Evolutionary conservation across 23 tunicate species (phyloP), one percentile per base, ranked within the genome.

Genomic region (Trididemnum nubilum): DNA sequence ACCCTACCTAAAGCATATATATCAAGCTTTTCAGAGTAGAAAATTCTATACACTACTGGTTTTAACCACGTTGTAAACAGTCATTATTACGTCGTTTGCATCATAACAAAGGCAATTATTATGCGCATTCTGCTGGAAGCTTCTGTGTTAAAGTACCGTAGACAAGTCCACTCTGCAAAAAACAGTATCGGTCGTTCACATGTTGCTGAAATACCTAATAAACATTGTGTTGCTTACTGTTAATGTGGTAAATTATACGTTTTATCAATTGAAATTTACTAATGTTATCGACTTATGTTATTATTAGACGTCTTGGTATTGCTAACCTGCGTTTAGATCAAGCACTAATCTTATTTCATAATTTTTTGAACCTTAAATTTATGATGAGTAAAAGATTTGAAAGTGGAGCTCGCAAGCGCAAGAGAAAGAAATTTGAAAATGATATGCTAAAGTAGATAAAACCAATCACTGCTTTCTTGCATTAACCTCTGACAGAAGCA

Each of bases 351-450:
- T n/a, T n/a, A n/a, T n/a, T n/a, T n/a, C n/a, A n/a, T n/a, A n/a
- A n/a, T n/a, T n/a, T n/a, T n/a, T n/a, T n/a, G n/a, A n/a, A n/a
- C n/a, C n/a, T n/a, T n/a, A n/a, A n/a, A n/a, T n/a, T n/a, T n/a
- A n/a, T n/a, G n/a, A n/a, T n/a, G n/a, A n/a, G n/a, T n/a, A n/a
- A n/a, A n/a, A n/a, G n/a, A n/a, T n/a, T n/a, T n/a, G n/a, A n/a
- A n/a, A n/a, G n/a, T n/a, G n/a, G n/a, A n/a, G n/a, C n/a, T n/a
- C n/a, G n/a, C n/a, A n/a, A n/a, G n/a, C n/a, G 57, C 18, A 49
- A 49, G 57, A 49, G 57, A 49, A 49, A 49, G n/a, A 49, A 49
- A 49, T 4, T 71, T 71, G 76, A 71, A 22, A 25, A 22, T 71
- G 49, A 25, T 25, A 71, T 25, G 26, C 9, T 22, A 71, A 71